phyloP scores from a whole-genome alignment of 2,113 vertebrate genomes.

The Kryptolebias marmoratus region DNA sequence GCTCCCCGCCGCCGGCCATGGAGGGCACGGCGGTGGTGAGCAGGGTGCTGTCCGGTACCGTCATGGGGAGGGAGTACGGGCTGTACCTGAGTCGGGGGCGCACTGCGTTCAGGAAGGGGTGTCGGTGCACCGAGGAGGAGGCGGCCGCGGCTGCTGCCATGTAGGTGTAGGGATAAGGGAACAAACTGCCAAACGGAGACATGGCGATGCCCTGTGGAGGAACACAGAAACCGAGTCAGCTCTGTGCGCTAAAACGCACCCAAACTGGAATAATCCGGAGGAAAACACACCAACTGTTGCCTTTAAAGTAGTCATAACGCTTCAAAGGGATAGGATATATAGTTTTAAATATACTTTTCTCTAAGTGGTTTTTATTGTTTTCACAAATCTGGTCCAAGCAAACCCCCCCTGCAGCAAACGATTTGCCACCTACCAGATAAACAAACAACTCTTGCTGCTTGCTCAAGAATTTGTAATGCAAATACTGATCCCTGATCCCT shows the following conservation, averaged over 20 bases:
- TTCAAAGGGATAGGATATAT: background rate
- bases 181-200: conserved; percentile 94
- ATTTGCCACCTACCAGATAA: conserved; percentile 9
- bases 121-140: conserved; percentile 89
- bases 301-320: too few species aligned
- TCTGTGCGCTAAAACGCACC: too few species aligned
- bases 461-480: conserved; percentile 42
- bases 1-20: conserved; percentile 79
- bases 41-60: conserved; percentile 88
- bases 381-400: background rate
- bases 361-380: background rate
- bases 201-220: conserved; percentile 90
- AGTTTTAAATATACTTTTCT: background rate
- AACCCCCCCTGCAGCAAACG: conserved; percentile 25
- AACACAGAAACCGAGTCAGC: conserved; percentile 3
- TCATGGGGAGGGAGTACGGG: conserved; percentile 91
- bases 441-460: conserved; percentile 7
- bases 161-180: conserved; percentile 97
- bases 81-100: conserved; percentile 95
- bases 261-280: too few species aligned
- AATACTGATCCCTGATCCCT: conserved; percentile 27
- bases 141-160: conserved; percentile 93
- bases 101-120: conserved; percentile 91
- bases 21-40: conserved; percentile 86
- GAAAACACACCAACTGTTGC: too few species aligned